These are phyloP conservation scores for Neogobius melanostomus DNA, from an alignment of 2,113 vertebrate genomes.

Conservation along the genomic window DNA sequence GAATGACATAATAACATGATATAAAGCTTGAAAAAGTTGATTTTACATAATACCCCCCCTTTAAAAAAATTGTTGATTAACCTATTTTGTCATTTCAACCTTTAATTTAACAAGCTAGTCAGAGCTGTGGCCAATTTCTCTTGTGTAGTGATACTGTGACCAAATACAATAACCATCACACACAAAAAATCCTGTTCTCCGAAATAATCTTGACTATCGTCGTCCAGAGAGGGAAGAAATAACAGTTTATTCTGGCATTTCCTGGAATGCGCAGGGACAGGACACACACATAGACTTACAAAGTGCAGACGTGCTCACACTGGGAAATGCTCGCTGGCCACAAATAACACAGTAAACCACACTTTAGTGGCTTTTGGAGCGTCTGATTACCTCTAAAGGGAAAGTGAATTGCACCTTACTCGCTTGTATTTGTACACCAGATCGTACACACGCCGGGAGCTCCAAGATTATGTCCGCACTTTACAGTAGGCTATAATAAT, in stretches of 20 bases:
- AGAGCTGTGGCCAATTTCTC: too few relatives aligned
- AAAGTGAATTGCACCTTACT: constrained; percentile 16
- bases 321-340: constrained; percentile 31
- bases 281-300: constrained; percentile 53
- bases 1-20: too few relatives aligned
- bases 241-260: constrained; percentile 67
- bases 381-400: constrained; percentile 16
- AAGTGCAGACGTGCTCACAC: constrained; percentile 59
- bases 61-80: too few relatives aligned
- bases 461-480: constrained; percentile 25
- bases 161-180: constrained; percentile 10
- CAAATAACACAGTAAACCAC: constrained; percentile 45
- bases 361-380: constrained; percentile 16
- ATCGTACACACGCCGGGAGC: constrained; percentile 23
- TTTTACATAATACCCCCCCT: too few relatives aligned
- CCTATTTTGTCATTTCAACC: too few relatives aligned
- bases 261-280: constrained; percentile 67
- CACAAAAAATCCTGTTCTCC: constrained; percentile 4
- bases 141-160: neutral
- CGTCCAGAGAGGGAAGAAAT: constrained; percentile 35
- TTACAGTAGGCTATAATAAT: constrained; percentile 21
- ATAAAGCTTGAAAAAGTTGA: too few relatives aligned
- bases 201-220: constrained; percentile 32
- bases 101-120: too few relatives aligned
- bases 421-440: constrained; percentile 22